Conservation (phyloP, 2,797 vertebrate genomes). For the Huso huso region DNA sequence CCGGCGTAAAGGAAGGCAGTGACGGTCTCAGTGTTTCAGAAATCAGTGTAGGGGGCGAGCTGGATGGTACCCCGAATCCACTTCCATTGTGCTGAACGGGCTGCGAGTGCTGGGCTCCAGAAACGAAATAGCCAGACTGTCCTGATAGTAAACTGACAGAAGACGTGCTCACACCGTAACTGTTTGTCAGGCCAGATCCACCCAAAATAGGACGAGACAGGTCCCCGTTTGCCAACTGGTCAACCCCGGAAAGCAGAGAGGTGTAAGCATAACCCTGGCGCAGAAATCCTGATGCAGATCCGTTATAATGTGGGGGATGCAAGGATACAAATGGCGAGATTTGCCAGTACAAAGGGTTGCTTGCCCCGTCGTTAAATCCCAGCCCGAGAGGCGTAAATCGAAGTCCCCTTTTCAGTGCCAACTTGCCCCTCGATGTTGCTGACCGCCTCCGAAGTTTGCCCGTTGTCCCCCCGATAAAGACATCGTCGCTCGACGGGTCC, state of each 20-base stretch:
- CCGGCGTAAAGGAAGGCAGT: conserved; percentile 47
- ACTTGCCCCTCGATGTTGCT: conserved; percentile 59
- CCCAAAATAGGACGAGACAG: conserved; percentile 52
- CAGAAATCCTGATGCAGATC: conserved; percentile 50
- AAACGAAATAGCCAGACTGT: conserved; percentile 57
- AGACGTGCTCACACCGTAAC: conserved; percentile 55
- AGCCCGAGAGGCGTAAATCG: conserved; percentile 58
- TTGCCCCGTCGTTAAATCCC: conserved; percentile 49
- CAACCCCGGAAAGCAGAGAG: conserved; percentile 52
- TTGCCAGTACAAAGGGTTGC: conserved; percentile 66
- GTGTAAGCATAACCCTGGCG: conserved; percentile 54
- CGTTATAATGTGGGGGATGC: conserved; percentile 61
- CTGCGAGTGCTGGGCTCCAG: conserved; percentile 49
- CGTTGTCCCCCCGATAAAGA: conserved; percentile 67
- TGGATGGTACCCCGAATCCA: conserved; percentile 35
- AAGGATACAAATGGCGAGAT: conserved; percentile 62
- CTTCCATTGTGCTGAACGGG: conserved; percentile 44
- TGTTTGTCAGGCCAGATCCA: conserved; percentile 48
- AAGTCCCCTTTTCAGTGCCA: conserved; percentile 64
- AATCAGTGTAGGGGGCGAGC: conserved; percentile 48
- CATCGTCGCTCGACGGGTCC: conserved; percentile 69
- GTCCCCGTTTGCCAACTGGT: conserved; percentile 55
- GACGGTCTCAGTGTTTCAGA: conserved; percentile 58
- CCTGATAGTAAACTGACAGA: conserved; percentile 58
- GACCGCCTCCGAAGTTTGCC: conserved; percentile 69